These are phyloP conservation scores for Pelecanoides urinatrix DNA, from an alignment of 2,113 vertebrate species.

Conservation along the genomic window DNA sequence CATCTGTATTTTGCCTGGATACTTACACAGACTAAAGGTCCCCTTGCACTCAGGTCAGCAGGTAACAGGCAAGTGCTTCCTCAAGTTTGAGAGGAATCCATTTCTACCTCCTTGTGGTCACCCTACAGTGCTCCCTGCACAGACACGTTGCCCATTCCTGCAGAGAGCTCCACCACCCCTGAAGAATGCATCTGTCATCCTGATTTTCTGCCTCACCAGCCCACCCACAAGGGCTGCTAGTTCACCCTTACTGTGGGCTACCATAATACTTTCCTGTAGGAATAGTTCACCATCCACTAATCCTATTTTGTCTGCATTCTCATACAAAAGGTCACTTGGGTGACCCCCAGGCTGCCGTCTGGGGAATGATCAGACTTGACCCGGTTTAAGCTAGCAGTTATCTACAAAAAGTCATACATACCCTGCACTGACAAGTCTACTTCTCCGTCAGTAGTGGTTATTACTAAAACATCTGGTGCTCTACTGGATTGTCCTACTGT, in stretches of 20 bases:
- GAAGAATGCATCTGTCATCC: neutral
- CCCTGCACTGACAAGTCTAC: neutral
- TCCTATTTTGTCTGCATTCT: neutral
- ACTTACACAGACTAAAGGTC: rapidly evolving
- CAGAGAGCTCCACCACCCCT: neutral
- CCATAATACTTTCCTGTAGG: neutral
- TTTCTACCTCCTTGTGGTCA: neutral
- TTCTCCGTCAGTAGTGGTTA: neutral
- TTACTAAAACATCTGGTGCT: neutral
- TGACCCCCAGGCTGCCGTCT: too few relatives aligned
- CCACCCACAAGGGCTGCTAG: neutral
- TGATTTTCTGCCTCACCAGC: neutral
- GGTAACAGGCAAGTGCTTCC: neutral
- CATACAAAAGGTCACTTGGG: neutral
- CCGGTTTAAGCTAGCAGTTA: neutral
- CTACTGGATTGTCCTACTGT: neutral
- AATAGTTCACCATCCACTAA: neutral
- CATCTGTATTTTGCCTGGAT: neutral
- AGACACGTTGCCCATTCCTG: neutral
- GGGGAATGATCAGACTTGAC: neutral
- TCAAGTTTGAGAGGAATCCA: neutral
- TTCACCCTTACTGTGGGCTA: neutral
- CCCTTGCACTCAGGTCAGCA: rapidly evolving
- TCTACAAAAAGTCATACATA: neutral
- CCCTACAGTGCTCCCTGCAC: too few relatives aligned